A percentile compares a stretch with the other conserved stretches of the same genome.
phyloP scores from a whole-genome alignment of 2,888 invertebrate genomes.

The Anoncus sp. region DNA sequence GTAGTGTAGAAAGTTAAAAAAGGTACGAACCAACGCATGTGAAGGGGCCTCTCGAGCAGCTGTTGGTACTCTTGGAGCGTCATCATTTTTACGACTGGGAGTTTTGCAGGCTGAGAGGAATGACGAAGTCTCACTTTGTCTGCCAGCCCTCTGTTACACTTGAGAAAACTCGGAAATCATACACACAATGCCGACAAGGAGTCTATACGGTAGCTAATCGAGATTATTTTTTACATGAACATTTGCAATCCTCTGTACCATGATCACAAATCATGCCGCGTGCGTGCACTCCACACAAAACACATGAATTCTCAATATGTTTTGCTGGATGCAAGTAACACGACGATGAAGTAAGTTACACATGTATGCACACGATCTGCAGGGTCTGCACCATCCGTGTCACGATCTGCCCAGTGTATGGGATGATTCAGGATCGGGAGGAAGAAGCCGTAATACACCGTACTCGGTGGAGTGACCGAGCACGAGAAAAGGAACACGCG shows the following conservation, averaged over 20 bases:
- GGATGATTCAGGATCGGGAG: slow-evolving; percentile 50
- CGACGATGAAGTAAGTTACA: slow-evolving; percentile 28
- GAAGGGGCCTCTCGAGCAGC: background rate
- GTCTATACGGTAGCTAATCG: slow-evolving; percentile 21
- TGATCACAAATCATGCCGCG: slow-evolving; percentile 19
- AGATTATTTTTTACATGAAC: slow-evolving; percentile 35
- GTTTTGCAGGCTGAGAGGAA: background rate
- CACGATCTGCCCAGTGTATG: slow-evolving; percentile 46
- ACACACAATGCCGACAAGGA: slow-evolving; percentile 12
- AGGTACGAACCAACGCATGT: background rate
- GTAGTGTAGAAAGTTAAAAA: too few relatives aligned
- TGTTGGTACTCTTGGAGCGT: background rate
- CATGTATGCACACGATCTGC: slow-evolving; percentile 47
- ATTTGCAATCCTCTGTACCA: slow-evolving; percentile 16
- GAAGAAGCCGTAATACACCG: slow-evolving; percentile 6
- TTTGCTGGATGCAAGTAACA: background rate
- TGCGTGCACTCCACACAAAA: slow-evolving; percentile 6
- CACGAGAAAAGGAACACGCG: background rate
- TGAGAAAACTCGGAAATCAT: slow-evolving; percentile 34
- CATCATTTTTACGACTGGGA: slow-evolving; percentile 23
- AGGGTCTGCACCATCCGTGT: slow-evolving; percentile 40
- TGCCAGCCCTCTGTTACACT: slow-evolving; percentile 5
- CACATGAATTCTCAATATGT: slow-evolving; percentile 19
- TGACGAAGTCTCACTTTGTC: background rate
- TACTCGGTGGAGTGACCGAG: slow-evolving; percentile 15